Evolutionary conservation across 1,140 invertebrate species (phyloP).

Genomic region (Temnothorax curvispinosus): DNA sequence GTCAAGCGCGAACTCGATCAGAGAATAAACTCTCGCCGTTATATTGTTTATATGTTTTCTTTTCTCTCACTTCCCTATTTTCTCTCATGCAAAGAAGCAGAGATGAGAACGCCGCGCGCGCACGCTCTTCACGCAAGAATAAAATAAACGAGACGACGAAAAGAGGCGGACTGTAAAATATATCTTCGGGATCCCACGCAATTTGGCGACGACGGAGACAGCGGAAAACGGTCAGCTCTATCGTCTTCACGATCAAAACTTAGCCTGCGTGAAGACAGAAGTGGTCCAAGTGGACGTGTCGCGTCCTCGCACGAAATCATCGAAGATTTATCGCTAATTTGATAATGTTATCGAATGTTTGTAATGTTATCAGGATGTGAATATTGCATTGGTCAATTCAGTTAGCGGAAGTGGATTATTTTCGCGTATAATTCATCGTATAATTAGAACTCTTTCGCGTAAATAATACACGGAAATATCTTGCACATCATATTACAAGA

Average conservation of each 20-base stretch:
- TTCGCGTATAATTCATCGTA: not conserved
- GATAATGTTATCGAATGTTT: not conserved
- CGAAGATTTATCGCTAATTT: not conserved
- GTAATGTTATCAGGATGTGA: not conserved
- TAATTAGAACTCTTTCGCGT: not conserved
- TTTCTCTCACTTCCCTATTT: constrained; percentile 14
- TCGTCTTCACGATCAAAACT: constrained; percentile 9
- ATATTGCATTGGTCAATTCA: not conserved
- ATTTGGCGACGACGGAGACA: constrained; percentile 51
- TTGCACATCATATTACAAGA: not conserved
- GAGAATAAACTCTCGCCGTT: not conserved
- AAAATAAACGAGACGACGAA: constrained; percentile 51
- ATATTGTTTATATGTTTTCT: not conserved
- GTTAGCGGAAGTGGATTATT: not conserved
- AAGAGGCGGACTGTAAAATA: constrained; percentile 69
- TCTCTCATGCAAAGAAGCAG: not conserved
- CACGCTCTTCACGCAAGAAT: not conserved
- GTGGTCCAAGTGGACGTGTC: not conserved
- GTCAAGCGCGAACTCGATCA: not conserved
- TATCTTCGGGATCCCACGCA: constrained; percentile 69
- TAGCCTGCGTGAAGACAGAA: not conserved
- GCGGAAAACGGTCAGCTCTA: constrained; percentile 16
- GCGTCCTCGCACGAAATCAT: not conserved
- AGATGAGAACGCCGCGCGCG: not conserved
- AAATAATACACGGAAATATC: not conserved